Percentiles rank a stretch among this genome's conserved stretches.
Evolutionary conservation across 2,797 vertebrate species (phyloP).

Genomic region (Thunnus albacares): DNA sequence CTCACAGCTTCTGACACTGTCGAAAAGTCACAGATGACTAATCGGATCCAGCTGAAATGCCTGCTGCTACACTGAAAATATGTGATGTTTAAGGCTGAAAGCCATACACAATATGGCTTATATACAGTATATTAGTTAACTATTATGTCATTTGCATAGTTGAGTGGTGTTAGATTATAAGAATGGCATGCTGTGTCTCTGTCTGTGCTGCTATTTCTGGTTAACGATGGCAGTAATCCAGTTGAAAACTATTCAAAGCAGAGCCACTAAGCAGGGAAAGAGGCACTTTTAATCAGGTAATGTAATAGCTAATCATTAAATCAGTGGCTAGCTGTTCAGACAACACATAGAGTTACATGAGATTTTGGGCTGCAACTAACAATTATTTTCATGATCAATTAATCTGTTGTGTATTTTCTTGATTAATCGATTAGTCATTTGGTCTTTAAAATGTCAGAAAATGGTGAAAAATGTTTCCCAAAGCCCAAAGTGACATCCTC

Average conservation of each 20-base stretch:
- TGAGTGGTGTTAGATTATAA: constrained; percentile 21
- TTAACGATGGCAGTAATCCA: background rate
- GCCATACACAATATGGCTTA: background rate
- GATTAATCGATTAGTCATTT: too few relatives aligned
- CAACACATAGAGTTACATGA: background rate
- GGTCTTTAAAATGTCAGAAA: background rate
- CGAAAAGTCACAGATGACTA: constrained; percentile 61
- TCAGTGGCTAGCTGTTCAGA: background rate
- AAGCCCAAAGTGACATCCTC: too few relatives aligned
- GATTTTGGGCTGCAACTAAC: background rate
- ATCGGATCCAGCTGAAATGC: constrained; percentile 42
- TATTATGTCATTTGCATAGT: background rate
- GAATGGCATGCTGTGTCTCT: background rate
- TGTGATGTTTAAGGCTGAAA: constrained; percentile 27
- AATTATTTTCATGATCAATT: too few relatives aligned
- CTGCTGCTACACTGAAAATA: constrained; percentile 42
- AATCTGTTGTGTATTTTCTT: too few relatives aligned
- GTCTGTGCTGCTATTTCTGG: constrained; percentile 2
- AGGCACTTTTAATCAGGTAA: background rate
- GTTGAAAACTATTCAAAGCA: background rate
- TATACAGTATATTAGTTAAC: background rate
- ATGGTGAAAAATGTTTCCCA: background rate
- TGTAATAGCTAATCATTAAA: background rate
- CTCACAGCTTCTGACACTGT: constrained; percentile 55
- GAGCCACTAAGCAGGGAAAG: background rate